A percentile compares a stretch with the other conserved stretches of the same genome.
These are phyloP conservation scores for Molanna angustata DNA, from an alignment of 2,888 invertebrate genomes.

Conservation along the genomic window DNA sequence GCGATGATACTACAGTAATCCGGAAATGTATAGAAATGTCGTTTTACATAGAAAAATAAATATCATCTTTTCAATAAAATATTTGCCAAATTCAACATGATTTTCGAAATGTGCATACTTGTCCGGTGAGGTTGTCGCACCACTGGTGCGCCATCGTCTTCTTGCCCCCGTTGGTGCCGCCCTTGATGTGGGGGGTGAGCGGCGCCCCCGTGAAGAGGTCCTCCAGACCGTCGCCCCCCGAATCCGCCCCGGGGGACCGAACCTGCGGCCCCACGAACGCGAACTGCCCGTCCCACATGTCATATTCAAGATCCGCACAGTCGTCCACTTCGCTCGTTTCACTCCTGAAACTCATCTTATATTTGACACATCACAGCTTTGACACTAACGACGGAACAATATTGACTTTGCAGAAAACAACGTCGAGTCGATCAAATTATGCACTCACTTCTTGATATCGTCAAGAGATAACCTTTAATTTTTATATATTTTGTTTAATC, in stretches of 20 bases:
- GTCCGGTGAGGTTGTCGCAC: constrained; percentile 60
- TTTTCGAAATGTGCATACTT: no score
- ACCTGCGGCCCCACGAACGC: constrained; percentile 71
- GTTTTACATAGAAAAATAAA: no score
- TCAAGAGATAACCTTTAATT: no score
- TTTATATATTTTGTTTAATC: no score
- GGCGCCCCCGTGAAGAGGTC: constrained; percentile 52
- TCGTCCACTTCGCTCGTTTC: constrained; percentile 53
- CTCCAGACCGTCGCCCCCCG: constrained; percentile 48
- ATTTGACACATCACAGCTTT: not conserved
- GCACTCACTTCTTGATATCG: no score
- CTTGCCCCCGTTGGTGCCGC: constrained; percentile 55
- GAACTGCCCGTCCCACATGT: constrained; percentile 88
- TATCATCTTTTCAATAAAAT: no score
- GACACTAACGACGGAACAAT: no score
- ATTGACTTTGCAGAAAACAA: no score
- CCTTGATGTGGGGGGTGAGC: constrained; percentile 48
- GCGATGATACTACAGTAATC: not conserved
- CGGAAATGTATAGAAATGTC: not conserved
- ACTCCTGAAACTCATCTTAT: constrained; percentile 31
- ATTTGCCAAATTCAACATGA: no score
- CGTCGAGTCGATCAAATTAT: no score
- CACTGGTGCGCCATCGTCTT: constrained; percentile 56
- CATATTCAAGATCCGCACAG: constrained; percentile 73
- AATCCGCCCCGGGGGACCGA: constrained; percentile 42